Conservation (phyloP, 2,113 vertebrate species). For the Garra rufa region DNA sequence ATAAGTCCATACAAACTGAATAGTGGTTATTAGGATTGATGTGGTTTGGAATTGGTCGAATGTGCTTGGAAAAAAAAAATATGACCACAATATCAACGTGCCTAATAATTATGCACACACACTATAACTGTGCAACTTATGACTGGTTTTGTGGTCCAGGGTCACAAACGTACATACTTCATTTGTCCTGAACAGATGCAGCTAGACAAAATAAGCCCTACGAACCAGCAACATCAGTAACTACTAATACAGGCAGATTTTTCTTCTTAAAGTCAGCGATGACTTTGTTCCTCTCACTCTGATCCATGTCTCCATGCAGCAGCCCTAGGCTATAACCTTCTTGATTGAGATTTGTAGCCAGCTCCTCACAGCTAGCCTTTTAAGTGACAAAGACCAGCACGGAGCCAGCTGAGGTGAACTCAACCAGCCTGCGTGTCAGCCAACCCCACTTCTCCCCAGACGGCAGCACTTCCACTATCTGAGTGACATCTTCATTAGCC, state of each 20-base stretch:
- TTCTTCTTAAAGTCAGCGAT: constrained; percentile 98
- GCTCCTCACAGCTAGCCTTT: constrained; percentile 92
- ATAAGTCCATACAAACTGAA: too few species aligned
- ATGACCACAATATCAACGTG: too few species aligned
- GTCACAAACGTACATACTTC: not conserved
- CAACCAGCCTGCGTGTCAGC: constrained; percentile 91
- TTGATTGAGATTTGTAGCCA: constrained; percentile 91
- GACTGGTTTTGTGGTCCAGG: too few species aligned
- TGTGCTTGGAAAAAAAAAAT: too few species aligned
- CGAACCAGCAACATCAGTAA: constrained; percentile 97
- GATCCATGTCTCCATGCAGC: constrained; percentile 98
- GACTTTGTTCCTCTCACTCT: constrained; percentile 99
- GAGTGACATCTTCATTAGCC: constrained; percentile 98
- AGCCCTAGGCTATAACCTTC: constrained; percentile 93
- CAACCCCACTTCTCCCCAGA: constrained; percentile 93
- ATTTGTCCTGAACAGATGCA: not conserved
- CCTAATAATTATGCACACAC: too few species aligned
- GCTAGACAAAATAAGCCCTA: not conserved
- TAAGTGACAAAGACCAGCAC: constrained; percentile 98
- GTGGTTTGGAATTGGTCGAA: too few species aligned
- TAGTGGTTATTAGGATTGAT: too few species aligned
- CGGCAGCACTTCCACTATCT: constrained; percentile 90
- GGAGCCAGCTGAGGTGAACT: constrained; percentile 93
- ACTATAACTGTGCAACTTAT: too few species aligned
- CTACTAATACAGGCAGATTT: constrained; percentile 89